Percentiles rank a stretch among this genome's conserved stretches.
Evolutionary conservation across 2,113 vertebrate species (phyloP).

Genomic region (Onychorhynchus coronatus): DNA sequence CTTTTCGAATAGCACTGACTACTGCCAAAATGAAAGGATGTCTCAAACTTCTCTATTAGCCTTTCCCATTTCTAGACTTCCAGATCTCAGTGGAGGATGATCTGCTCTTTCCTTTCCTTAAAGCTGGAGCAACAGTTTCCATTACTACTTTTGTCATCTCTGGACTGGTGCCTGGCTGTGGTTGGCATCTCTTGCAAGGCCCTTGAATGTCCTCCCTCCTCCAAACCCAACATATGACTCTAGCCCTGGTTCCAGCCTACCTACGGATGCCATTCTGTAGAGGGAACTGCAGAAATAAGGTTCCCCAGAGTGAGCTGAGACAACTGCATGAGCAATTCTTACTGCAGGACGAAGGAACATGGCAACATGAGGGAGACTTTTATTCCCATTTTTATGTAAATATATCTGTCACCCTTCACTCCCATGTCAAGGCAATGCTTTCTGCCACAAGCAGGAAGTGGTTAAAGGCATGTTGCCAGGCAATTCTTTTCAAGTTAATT

Average conservation of each 20-base stretch:
- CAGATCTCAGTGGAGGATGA: background rate
- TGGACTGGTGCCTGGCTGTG: background rate
- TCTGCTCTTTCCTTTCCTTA: background rate
- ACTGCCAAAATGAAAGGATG: background rate
- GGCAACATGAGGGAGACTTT: background rate
- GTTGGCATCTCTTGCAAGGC: rapidly evolving
- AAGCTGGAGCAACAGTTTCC: background rate
- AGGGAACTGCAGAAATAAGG: background rate
- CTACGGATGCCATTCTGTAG: background rate
- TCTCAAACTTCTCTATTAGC: background rate
- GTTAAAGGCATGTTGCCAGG: background rate
- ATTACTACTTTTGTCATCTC: background rate
- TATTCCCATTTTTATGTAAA: background rate
- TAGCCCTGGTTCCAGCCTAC: background rate
- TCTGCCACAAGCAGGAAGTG: background rate
- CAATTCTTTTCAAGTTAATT: background rate
- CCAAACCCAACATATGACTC: rapidly evolving
- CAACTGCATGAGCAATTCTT: background rate
- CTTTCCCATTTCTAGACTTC: background rate
- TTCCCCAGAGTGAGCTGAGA: background rate
- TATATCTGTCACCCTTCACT: background rate
- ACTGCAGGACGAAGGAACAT: background rate
- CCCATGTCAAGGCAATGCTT: background rate
- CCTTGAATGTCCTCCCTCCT: rapidly evolving
- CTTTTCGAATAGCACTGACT: background rate